These are phyloP conservation scores for Diarsia dahlii DNA, from an alignment of 2,888 invertebrate genomes.

Conservation along the genomic window DNA sequence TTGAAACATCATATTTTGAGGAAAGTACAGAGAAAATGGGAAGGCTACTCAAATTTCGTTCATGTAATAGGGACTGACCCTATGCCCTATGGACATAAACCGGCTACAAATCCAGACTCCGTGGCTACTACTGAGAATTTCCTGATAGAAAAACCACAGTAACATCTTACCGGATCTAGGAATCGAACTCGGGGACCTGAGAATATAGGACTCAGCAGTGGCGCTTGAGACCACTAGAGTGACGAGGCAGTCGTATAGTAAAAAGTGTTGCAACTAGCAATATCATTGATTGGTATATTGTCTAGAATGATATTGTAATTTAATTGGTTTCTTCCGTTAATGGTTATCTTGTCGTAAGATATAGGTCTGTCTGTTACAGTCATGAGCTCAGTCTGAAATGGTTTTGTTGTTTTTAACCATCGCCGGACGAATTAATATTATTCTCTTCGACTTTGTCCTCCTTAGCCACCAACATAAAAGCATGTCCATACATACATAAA, in stretches of 20 bases:
- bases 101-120: not conserved
- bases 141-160: not conserved
- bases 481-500: constrained; percentile 12
- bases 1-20: not conserved
- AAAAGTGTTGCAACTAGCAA: not conserved
- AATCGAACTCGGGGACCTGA: not conserved
- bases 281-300: not conserved
- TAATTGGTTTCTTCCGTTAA: not conserved
- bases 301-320: not conserved
- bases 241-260: not conserved
- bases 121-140: not conserved
- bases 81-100: not conserved
- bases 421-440: not conserved
- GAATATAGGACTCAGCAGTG: not conserved
- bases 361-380: not conserved
- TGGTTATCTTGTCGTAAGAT: not conserved
- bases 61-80: not conserved
- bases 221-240: not conserved
- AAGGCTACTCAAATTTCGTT: too few species aligned
- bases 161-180: not conserved
- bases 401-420: not conserved
- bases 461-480: not conserved
- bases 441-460: not conserved
- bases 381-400: not conserved
- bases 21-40: not conserved